These are phyloP conservation scores for Crocallis elinguaria DNA, from an alignment of 2,888 invertebrate species.

Conservation along the genomic window DNA sequence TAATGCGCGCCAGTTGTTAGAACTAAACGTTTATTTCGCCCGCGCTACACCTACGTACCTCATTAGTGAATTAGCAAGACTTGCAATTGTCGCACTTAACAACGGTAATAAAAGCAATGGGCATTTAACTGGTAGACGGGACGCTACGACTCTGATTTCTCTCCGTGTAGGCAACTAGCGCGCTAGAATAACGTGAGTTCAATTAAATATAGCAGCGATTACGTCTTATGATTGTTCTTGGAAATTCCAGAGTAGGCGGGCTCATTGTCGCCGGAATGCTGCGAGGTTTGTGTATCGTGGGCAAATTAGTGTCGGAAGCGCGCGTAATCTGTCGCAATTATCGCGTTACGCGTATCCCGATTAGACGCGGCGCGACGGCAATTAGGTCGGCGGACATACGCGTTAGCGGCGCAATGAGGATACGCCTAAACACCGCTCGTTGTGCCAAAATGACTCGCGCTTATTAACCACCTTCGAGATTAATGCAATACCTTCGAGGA, in stretches of 20 bases:
- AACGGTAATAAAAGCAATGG: slow-evolving; percentile 71
- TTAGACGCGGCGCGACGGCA: slow-evolving; percentile 79
- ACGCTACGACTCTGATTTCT: slow-evolving; percentile 21
- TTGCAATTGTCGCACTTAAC: slow-evolving; percentile 76
- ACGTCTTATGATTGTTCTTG: slow-evolving; percentile 15
- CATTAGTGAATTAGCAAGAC: slow-evolving; percentile 82
- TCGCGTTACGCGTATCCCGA: slow-evolving; percentile 83
- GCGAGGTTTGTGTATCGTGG: slow-evolving; percentile 23
- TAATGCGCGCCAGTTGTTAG: slow-evolving; percentile 70
- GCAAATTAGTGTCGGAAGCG: slow-evolving; percentile 41
- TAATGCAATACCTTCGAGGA: slow-evolving; percentile 55
- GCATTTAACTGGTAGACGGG: slow-evolving; percentile 53
- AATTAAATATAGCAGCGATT: slow-evolving; percentile 20
- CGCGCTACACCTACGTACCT: slow-evolving; percentile 83
- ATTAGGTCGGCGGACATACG: slow-evolving; percentile 83
- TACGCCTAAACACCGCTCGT: slow-evolving; percentile 78
- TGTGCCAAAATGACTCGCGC: slow-evolving; percentile 64
- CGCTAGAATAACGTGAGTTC: slow-evolving; percentile 21
- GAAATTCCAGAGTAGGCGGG: slow-evolving; percentile 16
- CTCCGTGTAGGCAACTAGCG: slow-evolving; percentile 11
- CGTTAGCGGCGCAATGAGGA: slow-evolving; percentile 81
- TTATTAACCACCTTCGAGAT: slow-evolving; percentile 63
- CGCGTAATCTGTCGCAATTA: slow-evolving; percentile 78
- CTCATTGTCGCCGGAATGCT: slow-evolving; percentile 30
- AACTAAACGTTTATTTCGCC: slow-evolving; percentile 75